Base-by-base conservation (phyloP, 2,888 invertebrate genomes). In the Steinernema scapterisci region DNA sequence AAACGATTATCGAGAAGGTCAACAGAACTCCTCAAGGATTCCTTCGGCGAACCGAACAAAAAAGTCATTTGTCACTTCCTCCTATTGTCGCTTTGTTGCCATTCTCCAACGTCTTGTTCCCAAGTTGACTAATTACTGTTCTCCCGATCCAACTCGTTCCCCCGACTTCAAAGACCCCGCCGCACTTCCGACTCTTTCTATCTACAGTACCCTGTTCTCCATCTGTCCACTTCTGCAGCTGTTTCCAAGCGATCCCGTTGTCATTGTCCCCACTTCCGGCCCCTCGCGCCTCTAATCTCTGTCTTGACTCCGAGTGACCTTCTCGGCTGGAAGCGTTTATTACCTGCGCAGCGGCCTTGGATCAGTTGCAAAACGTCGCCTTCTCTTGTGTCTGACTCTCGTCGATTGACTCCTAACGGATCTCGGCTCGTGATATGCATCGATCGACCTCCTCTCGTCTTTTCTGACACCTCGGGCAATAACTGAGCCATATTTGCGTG, bases 151-250 rank as follows among this genome's bases (percentile, higher is more conserved):
- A 38, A 38, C 38, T 38, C 38, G 38, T 38, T 38, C 9, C 38
- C 38, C 38, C 38, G 38, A 38, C 38, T 38, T 38, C 38, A 38
- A 38, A 38, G 9, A 3, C 38, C 38, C 9, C 38, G 38, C 38
- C 38, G 38, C 38, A 38, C 38, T 38, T 38, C 38, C 38, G 38
- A 38, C 38, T 38, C 38, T 38, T 9, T 3, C 38, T 9, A 38
- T 38, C 38, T 38, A 38, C 38, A 38, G 38, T 38, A 38, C 9
- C 31, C 31, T 21, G 31, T 27, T 63, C 63, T 31, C 63, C 63
- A 63, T 27, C 63, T 63, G 63, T 31, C 63, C 48, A 48, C 48
- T 48, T 48, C 48, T 16, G 13, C 48, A 48, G 13, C 48, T 48
- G 48, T n/a, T 48, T 48, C n/a, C 48, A 48, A 48, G n/a, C 19